Base-by-base conservation (phyloP, 2,888 invertebrate species). In the Abrostola tripartita region DNA sequence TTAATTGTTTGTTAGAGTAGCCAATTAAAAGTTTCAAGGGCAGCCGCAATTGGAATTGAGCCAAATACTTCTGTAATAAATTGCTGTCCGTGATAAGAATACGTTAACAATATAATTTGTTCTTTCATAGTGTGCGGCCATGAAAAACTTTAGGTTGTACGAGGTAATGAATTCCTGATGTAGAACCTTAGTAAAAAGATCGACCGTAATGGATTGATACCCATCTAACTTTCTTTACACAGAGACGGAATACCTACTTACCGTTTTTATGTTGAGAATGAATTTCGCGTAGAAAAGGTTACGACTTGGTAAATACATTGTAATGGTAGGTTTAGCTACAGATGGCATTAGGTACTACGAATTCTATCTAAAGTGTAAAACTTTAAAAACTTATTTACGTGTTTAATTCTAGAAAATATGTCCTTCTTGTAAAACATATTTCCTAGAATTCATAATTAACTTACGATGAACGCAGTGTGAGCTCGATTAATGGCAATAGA, bases 1-100 rank as follows among this genome's bases (percentile, higher is more conserved):
- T 67, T 71, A 82, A 82, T 80, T 70, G 80, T 82, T 81, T 82
- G 85, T 83, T 78, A 68, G 75, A 81, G 75, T 73, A 78, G 80
- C 81, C 86, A 89, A 89, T 89, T 87, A 89, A 89, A 90, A 89
- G 84, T 89, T 89, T 82, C 76, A 85, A 85, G 85, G 82, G 76
- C 79, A 72, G 68, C 71, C 78, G 61, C 81, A 80, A 78, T 87
- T 89, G 88, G 87, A 85, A 84, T 84, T 81, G 79, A 75, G 84
- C 86, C 84, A 84, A 81, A 81, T 76, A 82, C 75, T 80, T 80
- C 68, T 64, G 76, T 81, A 81, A 85, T 84, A 81, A 85, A 84
- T 86, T 81, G 78, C 68, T 61, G 61, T 73, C 68, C 81, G 78
- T 81, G 82, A 83, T 82, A 79, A 81, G 82, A 84, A 84, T 85